Base-by-base conservation (phyloP, 2,797 vertebrate species). In the Ammospiza maritima region DNA sequence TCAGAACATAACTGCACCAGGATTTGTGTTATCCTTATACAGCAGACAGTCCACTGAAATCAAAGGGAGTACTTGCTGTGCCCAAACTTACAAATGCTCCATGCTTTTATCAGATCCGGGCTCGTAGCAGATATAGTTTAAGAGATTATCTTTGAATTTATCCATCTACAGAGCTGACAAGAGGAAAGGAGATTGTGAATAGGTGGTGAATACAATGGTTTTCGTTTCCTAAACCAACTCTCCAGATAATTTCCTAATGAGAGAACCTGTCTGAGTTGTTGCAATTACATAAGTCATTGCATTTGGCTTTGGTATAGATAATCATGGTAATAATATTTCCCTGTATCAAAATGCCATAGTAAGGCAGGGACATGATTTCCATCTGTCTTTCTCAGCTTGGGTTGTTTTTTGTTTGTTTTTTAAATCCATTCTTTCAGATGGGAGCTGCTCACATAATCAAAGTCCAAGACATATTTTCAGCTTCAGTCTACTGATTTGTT, bases 301-400 rank as follows among this genome's bases (percentile, higher is more conserved):
- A 21, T 85, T 93, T 92, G 81, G 10, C 51, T 89, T 92, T 85
- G 72, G 34, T 90, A 71, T 61, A 92, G 75, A 74, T 64, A 93
- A 89, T 50, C 11, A 26, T 10, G 20, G 40, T 67, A 71, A 90
- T 61, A 88, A 61, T 54, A 85, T 57, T 67, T 85, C 38, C 34
- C 61, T 20, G 45, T 38, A 72, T 92, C 30, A 93, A 90, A 91
- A 77, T 74, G 45, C 40, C 6, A 4, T 16, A 60, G 9, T 69
- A 83, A 88, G 38, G 20, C 67, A 88, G 34, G n/a, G 36, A 11
- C 16, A 25, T 64, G 27, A 61, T 71, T 90, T 92, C 36, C 83
- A 89, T 86, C 71, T 78, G 30, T 81, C 53, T 85, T 87, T 77
- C 61, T 91, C 45, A 74, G 45, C 27, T 70, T 70, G 21, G 26